Base-by-base conservation (phyloP, 2,797 vertebrate genomes). In the Sebastes cheni region DNA sequence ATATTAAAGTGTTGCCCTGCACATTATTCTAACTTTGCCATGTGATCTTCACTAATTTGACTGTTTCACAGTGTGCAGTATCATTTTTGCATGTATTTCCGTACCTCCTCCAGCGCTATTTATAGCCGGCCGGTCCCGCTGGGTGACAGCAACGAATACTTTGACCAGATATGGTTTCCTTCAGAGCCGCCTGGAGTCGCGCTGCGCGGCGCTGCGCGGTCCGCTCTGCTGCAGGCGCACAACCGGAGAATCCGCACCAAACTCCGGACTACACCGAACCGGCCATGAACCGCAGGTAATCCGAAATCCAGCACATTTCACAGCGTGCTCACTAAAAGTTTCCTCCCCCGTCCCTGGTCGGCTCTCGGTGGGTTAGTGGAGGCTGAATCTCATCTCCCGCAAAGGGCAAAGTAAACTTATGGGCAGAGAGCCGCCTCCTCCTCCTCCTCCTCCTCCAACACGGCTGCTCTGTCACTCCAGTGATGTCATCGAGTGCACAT, bases 151-250 rank as follows among this genome's bases (percentile, higher is more conserved):
- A 82, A 84, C 94, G 96, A 96, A 97, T 97, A 96, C 94, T 98
- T 96, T 97, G 97, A 95, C 97, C 97, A 96, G 96, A 97, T 97
- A 97, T 97, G 97, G 97, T 93, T 96, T 93, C 94, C 93, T 95
- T 81, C 92, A 82, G 91, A 94, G 92, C 88, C 91, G 89, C 89
- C 84, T 62, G 91, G 82, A 89, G 86, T 90, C 88, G 86, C 91
- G 59, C 67, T 56, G 88, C 84, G 42, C 80, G 62, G 76, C 77
- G 59, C 67, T 56, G 88, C 84, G 42, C 80, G 62, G 76, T 82
- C 73, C 72, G 72, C 83, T 84, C 75, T 13, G 77, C 83, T 69
- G 79, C 81, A 69, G 73, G 58, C 70, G 72, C 86, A 59, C 75
- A 52, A 77, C 61, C 61, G 13, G 68, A 78, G 16, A 72, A 78